Conservation (phyloP, 2,888 invertebrate species). For the Syrphus vitripennis region DNA sequence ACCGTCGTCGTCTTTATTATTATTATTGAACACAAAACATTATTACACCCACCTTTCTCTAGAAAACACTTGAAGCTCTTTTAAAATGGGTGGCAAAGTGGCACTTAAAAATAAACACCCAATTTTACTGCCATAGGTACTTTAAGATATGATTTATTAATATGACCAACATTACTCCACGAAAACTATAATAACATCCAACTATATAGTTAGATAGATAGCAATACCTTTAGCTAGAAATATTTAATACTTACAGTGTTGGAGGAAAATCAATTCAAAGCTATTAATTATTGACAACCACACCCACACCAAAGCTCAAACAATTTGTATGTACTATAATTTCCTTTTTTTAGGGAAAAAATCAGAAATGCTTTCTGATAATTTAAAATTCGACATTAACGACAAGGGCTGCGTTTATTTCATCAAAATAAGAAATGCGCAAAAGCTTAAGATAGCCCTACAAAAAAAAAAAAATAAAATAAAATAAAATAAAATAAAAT, state of each 20-base stretch:
- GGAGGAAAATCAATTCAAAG: slow-evolving; percentile 31
- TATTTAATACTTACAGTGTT: neutral
- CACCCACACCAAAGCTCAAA: slow-evolving; percentile 1
- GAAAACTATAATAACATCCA: slow-evolving; percentile 7
- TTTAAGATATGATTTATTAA: neutral
- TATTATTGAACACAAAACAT: neutral
- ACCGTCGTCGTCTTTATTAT: neutral
- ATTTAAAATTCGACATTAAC: no score
- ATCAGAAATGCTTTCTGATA: no score
- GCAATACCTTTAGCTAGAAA: neutral
- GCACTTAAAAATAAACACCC: neutral
- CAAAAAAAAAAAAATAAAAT: no score
- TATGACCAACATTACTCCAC: neutral
- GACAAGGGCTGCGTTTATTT: no score
- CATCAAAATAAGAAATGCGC: no score
- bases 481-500: no score
- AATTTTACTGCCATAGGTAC: neutral
- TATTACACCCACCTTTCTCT: neutral
- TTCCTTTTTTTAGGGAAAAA: no score
- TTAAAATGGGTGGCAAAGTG: neutral
- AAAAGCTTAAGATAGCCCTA: no score
- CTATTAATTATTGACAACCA: slow-evolving; percentile 7
- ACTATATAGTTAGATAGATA: neutral
- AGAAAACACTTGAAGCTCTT: neutral
- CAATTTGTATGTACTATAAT: neutral